Evolutionary conservation across 2,888 invertebrate species (phyloP), one percentile per base, ranked within the genome.

Genomic region (Parnassius smintheus): DNA sequence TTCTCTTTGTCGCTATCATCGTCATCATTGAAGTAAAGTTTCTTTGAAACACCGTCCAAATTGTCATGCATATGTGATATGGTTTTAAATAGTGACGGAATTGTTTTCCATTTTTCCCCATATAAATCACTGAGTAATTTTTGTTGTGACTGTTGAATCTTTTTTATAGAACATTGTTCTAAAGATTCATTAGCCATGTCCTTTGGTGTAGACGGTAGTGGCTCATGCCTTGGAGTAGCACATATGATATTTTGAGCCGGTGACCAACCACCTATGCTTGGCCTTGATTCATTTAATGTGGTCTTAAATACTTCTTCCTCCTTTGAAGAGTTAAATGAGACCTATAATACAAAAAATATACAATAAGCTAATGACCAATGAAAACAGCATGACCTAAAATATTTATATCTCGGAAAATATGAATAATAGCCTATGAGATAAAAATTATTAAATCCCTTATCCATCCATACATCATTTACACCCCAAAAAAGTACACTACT

Each of bases 91-190:
- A 92, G 72, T 7, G 78, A 80, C 1, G 92, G 91, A 59, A 91
- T 92, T 1, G 89, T 85, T 70, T 92, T 92, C 93, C 93, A 93
- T 9, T 80, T 75, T 53, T 88, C 83, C n/a, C 94, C 94, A 41
- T 94, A 94, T 1, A 94, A 72, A 63, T 93, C 92, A 22, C 86
- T 91, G 0, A 91, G 75, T 49, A 91, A 62, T 75, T 90, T 91
- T 64, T 83, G 86, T 56, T 91, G 90, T 0, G 90, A 90, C 35
- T 78, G 68, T 50, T 86, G 80, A 60, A 91, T 86, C 77, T 81
- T 86, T 59, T 86, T 85, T 52, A 89, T 78, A 0, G 90, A 81
- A 61, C 91, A 91, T 59, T 86, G 75, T 70, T 91, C 85, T 41
- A 75, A 68, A 0, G 90, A 91, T 70, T 86, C 85, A n/a, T 89